Conservation (phyloP, 2,888 invertebrate species). For the Epistrophella euchroma region DNA sequence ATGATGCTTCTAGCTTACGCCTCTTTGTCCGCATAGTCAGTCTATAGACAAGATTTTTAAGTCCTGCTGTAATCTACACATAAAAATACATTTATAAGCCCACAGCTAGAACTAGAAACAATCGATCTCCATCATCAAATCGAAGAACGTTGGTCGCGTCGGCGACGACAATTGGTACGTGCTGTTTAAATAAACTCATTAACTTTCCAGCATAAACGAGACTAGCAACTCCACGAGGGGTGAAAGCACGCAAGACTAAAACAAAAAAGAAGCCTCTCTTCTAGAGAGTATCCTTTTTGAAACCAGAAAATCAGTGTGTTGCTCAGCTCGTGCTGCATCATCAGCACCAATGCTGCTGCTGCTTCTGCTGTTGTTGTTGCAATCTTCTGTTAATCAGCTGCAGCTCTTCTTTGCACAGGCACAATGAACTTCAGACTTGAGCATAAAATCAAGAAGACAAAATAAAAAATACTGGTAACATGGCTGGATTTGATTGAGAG, state of each 20-base stretch:
- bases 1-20: constrained; percentile 61
- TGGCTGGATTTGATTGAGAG: not conserved
- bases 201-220: constrained; percentile 44
- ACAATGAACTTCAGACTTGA: constrained; percentile 67
- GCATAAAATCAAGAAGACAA: constrained; percentile 21
- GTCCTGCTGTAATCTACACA: constrained; percentile 42
- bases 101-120: constrained; percentile 43
- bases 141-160: not conserved
- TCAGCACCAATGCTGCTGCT: constrained; percentile 38
- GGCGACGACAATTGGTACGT: constrained; percentile 68
- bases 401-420: constrained; percentile 56
- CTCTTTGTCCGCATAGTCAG: constrained; percentile 35
- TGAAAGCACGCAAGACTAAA: constrained; percentile 24
- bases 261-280: constrained; percentile 14
- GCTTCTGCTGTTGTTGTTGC: constrained; percentile 18
- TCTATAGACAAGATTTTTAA: constrained; percentile 48
- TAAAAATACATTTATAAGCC: constrained; percentile 31
- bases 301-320: constrained; percentile 60
- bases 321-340: constrained; percentile 66
- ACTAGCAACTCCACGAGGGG: not conserved
- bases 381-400: constrained; percentile 65
- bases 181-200: constrained; percentile 74
- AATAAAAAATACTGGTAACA: not conserved
- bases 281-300: constrained; percentile 48
- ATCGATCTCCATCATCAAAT: constrained; percentile 33